These are phyloP conservation scores for Apodemia mormo DNA, from an alignment of 2,888 invertebrate species.

Conservation along the genomic window DNA sequence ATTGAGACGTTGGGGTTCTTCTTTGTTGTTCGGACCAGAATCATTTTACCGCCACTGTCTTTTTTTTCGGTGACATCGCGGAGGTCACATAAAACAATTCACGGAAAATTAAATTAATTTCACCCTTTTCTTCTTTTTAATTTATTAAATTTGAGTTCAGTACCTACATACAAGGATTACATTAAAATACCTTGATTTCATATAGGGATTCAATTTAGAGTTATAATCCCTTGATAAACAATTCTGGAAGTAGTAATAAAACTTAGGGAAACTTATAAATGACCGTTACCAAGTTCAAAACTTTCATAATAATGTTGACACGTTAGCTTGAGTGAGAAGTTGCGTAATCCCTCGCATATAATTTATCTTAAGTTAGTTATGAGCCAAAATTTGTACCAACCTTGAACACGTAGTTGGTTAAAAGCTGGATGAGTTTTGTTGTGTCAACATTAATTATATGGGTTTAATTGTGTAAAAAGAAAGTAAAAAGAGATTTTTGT, in stretches of 20 bases:
- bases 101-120: too few relatives aligned
- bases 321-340: conserved; percentile 39
- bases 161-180: too few relatives aligned
- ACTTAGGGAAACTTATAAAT: conserved; percentile 39
- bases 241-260: conserved; percentile 29
- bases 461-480: neutral
- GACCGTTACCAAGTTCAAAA: conserved; percentile 30
- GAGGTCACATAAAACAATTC: too few relatives aligned
- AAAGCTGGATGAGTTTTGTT: conserved; percentile 4
- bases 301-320: conserved; percentile 30
- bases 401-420: neutral
- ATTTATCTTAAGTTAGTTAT: conserved; percentile 8
- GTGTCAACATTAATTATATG: neutral
- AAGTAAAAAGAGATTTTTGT: too few relatives aligned
- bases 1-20: too few relatives aligned
- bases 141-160: too few relatives aligned
- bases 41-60: too few relatives aligned
- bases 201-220: neutral
- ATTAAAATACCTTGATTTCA: neutral
- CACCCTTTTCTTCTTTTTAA: too few relatives aligned
- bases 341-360: conserved; percentile 31
- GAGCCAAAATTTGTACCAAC: neutral
- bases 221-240: conserved; percentile 22
- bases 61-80: too few relatives aligned
- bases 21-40: too few relatives aligned